Percentiles rank a stretch among this genome's conserved stretches.
These are phyloP conservation scores for Gouania willdenowi DNA, from an alignment of 2,797 vertebrate genomes.

Conservation along the genomic window DNA sequence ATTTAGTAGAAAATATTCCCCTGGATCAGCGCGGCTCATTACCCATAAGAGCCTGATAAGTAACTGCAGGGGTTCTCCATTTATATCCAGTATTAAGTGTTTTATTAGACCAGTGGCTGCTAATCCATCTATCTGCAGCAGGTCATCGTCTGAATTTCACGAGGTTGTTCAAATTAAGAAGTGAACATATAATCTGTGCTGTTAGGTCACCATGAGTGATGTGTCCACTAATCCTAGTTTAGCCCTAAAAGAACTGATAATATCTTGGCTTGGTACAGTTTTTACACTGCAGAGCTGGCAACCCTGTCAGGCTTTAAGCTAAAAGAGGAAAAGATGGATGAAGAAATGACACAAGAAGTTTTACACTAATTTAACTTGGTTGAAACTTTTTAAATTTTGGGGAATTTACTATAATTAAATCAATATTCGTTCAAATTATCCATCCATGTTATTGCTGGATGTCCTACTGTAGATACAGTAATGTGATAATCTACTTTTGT, in stretches of 20 bases:
- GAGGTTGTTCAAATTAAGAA: conserved; percentile 41
- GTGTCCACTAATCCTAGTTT: conserved; percentile 62
- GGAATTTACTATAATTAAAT: too few relatives aligned
- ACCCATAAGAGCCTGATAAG: conserved; percentile 19
- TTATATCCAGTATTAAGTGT: conserved; percentile 17
- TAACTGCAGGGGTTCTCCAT: conserved; percentile 1
- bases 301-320: neutral
- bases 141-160: conserved; percentile 46
- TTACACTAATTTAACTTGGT: neutral
- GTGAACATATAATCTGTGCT: conserved; percentile 34
- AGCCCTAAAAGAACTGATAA: conserved; percentile 35
- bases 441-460: too few relatives aligned
- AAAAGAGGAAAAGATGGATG: neutral
- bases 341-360: too few relatives aligned
- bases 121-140: conserved; percentile 13
- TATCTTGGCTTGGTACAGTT: conserved; percentile 30
- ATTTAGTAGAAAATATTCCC: too few relatives aligned
- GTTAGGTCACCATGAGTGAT: conserved; percentile 40
- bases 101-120: neutral
- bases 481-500: too few relatives aligned
- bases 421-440: too few relatives aligned
- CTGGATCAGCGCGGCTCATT: conserved; percentile 30
- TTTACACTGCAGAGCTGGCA: conserved; percentile 6
- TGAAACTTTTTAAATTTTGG: too few relatives aligned
- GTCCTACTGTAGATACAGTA: too few relatives aligned